These are phyloP conservation scores for Brachyistius frenatus DNA, from an alignment of 2,113 vertebrate species.

Conservation along the genomic window DNA sequence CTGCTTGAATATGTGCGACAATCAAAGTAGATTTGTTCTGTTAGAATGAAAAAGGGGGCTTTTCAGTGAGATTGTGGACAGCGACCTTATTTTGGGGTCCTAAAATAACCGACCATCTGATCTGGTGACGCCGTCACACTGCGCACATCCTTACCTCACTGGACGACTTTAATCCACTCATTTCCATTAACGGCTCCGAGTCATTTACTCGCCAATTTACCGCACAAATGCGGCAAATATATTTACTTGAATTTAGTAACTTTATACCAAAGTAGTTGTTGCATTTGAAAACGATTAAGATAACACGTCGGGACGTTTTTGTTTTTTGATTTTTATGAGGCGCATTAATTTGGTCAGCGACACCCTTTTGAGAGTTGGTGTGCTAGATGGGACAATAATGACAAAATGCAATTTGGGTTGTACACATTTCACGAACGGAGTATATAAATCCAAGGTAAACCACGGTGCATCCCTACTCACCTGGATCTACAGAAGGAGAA, in stretches of 20 bases:
- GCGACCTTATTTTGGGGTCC: conserved; percentile 77
- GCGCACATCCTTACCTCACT: conserved; percentile 51
- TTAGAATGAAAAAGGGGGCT: conserved; percentile 7
- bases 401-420: conserved; percentile 1
- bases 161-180: conserved; percentile 31
- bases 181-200: conserved; percentile 28
- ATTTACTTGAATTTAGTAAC: neutral
- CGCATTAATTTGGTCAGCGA: too few relatives aligned
- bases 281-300: conserved; percentile 1
- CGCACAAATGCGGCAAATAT: neutral
- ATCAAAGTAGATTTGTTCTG: neutral
- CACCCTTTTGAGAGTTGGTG: neutral
- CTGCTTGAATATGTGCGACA: too few relatives aligned
- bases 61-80: conserved; percentile 25
- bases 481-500: conserved; percentile 40
- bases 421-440: neutral
- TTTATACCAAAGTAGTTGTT: neutral
- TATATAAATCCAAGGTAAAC: neutral
- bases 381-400: neutral
- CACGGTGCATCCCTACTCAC: conserved; percentile 53
- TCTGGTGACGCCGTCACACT: conserved; percentile 63
- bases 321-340: neutral
- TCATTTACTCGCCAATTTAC: neutral
- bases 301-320: too few relatives aligned
- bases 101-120: conserved; percentile 81